A percentile compares a stretch with the other conserved stretches of the same genome.
Evolutionary conservation across 2,113 vertebrate genomes (phyloP).

Genomic region (Acrocephalus arundinaceus): DNA sequence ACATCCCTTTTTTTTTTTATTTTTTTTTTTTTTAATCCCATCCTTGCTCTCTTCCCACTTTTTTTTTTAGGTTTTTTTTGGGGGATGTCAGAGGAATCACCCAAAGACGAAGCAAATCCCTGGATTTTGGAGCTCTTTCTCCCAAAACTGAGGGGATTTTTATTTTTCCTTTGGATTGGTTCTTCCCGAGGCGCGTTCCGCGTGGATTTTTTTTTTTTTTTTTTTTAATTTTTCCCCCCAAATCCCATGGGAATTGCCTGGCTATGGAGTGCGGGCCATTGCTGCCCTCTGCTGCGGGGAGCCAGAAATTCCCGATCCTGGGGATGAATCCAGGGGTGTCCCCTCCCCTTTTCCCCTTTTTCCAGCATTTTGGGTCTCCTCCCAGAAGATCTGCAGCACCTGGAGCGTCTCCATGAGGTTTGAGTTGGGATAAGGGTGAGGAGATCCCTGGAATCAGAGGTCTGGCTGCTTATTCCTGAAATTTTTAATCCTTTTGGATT

Average conservation of each 20-base stretch:
- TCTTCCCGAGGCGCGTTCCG: background rate
- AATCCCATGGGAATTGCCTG: background rate
- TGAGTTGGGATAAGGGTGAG: background rate
- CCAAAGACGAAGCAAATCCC: background rate
- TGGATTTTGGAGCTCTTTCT: background rate
- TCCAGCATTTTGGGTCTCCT: background rate
- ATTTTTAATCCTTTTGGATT: background rate
- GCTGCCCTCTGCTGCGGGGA: conserved; percentile 65
- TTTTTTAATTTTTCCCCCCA: background rate
- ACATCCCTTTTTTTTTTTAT: background rate
- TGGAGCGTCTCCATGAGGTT: background rate
- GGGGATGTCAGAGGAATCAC: background rate
- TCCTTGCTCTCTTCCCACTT: background rate
- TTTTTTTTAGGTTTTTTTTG: background rate
- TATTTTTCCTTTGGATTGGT: fast-evolving
- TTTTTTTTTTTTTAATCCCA: background rate
- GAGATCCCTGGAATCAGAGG: background rate
- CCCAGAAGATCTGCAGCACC: fast-evolving
- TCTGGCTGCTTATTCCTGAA: fast-evolving
- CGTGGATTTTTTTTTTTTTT: background rate
- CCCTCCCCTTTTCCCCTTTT: background rate
- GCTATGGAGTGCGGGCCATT: background rate
- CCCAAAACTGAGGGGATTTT: background rate
- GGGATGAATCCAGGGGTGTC: background rate
- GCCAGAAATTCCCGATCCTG: background rate